Base-by-base conservation (phyloP, 2,888 invertebrate genomes). In the Drosophila subquinaria region DNA sequence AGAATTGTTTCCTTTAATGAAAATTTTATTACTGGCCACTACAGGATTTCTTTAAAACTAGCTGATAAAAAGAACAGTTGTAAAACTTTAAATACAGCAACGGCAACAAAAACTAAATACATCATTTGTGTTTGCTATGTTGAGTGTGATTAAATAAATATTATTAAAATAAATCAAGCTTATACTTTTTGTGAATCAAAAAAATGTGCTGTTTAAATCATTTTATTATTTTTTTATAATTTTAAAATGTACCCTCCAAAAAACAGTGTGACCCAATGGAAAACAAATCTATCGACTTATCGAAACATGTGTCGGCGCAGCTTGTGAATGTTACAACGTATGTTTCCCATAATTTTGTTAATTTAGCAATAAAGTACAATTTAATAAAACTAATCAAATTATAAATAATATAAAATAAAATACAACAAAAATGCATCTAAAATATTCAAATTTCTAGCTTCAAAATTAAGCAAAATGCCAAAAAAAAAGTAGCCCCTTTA, bases 111-210 rank as follows among this genome's bases (percentile, higher is more conserved):
- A 62, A 48, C 43, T 47, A 70, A 73, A 65, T 67, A 74, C 70
- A 82, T 61, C 53, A 74, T 80, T 80, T 87, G 68, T 67, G 76
- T 87, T 82, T 78, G 72, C 84, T 82, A 76, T 75, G 80, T 87
- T 89, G 78, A 73, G 88, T 79, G 86, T 88, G 88, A 85, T 88
- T 88, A 79, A 88, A 88, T 87, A 89, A 84, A 89, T 78, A 76
- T 76, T 62, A 76, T 87, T 87, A 73, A 76, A 88, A 83, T 74
- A 72, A 82, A 80, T 59, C 43, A 57, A 61, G 36, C 30, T 10
- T 45, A 17, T 38, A 51, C 20, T 47, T 52, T 52, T 56, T 42
- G 13, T 33, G 33, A 23, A 59, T n/a, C 4, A 5, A 38, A 33
- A 17, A 27, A 27, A 27, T 27, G 27, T 27, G 27, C 27, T 27